Conservation (phyloP, 2,113 vertebrate genomes). For the Pithys albifrons region DNA sequence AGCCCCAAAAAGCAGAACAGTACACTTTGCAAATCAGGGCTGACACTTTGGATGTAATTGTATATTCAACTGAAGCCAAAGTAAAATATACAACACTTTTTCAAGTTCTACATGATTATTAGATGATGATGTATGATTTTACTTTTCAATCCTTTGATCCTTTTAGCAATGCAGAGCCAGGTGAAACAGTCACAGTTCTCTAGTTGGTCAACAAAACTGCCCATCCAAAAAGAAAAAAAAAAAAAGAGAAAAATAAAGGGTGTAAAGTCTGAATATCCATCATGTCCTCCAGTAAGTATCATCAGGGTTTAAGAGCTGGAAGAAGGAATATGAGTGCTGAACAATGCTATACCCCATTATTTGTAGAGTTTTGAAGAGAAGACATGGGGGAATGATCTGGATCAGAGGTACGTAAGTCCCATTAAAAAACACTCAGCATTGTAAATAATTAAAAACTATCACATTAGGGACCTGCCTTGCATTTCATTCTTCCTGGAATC, state of each 20-base stretch:
- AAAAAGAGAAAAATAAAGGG: not conserved
- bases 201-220: not conserved
- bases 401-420: constrained; percentile 59
- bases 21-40: not conserved
- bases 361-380: not conserved
- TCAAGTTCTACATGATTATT: not conserved
- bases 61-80: not conserved
- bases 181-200: not conserved
- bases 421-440: constrained; percentile 71
- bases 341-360: not conserved
- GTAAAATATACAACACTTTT: not conserved
- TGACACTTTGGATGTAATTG: not conserved
- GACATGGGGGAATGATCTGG: constrained; percentile 26
- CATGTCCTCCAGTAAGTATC: not conserved
- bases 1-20: not conserved
- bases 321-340: not conserved
- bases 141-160: not conserved
- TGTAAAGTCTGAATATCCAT: not conserved
- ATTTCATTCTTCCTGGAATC: constrained; percentile 61
- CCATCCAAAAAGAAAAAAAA: not conserved
- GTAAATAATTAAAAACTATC: constrained; percentile 77
- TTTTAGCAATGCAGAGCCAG: not conserved
- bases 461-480: constrained; percentile 41
- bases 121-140: not conserved
- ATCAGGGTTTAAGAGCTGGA: constrained; percentile 10